Evolutionary conservation across 2,797 vertebrate genomes (phyloP).

Genomic region (Leptatherina wallacei): DNA sequence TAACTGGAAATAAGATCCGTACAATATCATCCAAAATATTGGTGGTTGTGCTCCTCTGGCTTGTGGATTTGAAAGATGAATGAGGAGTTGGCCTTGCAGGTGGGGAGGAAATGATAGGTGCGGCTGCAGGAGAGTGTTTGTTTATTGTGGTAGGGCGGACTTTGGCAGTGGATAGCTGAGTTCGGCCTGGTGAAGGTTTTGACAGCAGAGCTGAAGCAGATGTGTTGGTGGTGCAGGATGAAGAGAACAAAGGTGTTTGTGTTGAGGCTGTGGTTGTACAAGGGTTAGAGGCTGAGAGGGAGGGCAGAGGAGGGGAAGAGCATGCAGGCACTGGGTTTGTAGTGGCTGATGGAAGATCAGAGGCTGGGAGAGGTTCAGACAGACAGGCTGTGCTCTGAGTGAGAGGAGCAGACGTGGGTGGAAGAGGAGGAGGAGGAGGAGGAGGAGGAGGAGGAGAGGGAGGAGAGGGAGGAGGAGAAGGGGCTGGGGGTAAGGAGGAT

Average conservation of each 20-base stretch:
- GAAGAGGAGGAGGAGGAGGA: not conserved
- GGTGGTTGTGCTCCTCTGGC: constrained; percentile 80
- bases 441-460: not conserved
- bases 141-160: constrained; percentile 34
- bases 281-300: constrained; percentile 48
- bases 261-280: constrained; percentile 63
- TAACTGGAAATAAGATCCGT: constrained; percentile 52
- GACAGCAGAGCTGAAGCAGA: constrained; percentile 38
- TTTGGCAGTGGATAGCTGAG: constrained; percentile 33
- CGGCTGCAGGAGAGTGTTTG: constrained; percentile 30
- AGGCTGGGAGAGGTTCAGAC: constrained; percentile 52
- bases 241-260: constrained; percentile 73
- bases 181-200: constrained; percentile 34
- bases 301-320: constrained; percentile 53
- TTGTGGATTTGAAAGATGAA: constrained; percentile 62
- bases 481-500: constrained; percentile 34
- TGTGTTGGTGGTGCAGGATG: constrained; percentile 40
- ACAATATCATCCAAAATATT: constrained; percentile 92
- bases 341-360: constrained; percentile 73
- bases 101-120: constrained; percentile 28
- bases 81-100: constrained; percentile 36
- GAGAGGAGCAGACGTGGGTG: constrained; percentile 37
- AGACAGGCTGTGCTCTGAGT: constrained; percentile 47
- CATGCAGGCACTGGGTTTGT: constrained; percentile 46
- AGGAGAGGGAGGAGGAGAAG: not conserved